Conservation (phyloP, 2,113 vertebrate genomes). For the Corythoichthys intestinalis region DNA sequence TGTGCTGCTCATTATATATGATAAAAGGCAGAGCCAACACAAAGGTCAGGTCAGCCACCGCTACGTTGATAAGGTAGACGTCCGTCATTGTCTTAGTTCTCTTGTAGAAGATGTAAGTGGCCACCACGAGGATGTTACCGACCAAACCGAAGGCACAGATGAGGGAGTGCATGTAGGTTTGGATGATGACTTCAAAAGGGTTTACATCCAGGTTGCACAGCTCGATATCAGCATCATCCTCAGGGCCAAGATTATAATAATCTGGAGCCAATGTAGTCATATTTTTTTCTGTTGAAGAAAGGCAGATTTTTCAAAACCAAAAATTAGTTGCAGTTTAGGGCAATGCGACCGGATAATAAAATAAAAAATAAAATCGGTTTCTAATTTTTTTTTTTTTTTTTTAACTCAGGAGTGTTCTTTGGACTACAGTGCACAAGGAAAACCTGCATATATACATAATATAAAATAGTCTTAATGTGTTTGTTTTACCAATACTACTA, state of each 20-base stretch:
- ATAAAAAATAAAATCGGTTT: too few species aligned
- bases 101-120: slow-evolving; percentile 84
- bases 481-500: too few species aligned
- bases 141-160: slow-evolving; percentile 80
- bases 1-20: slow-evolving; percentile 65
- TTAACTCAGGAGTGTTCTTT: too few species aligned
- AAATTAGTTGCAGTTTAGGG: background rate
- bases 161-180: slow-evolving; percentile 69
- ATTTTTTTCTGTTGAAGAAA: slow-evolving; percentile 30
- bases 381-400: too few species aligned
- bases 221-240: fast-evolving
- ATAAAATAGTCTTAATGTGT: too few species aligned
- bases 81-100: slow-evolving; percentile 87
- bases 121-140: slow-evolving; percentile 84
- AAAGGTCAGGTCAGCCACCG: slow-evolving; percentile 84
- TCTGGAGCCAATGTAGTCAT: slow-evolving; percentile 4
- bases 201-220: slow-evolving; percentile 37
- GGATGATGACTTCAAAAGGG: slow-evolving; percentile 16
- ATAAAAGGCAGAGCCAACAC: slow-evolving; percentile 85
- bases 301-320: background rate
- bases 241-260: background rate
- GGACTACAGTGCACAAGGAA: too few species aligned
- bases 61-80: slow-evolving; percentile 85
- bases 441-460: too few species aligned
- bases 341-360: too few species aligned